phyloP scores from a whole-genome alignment of 2,888 invertebrate genomes.

The Sarcophaga caerulescens region DNA sequence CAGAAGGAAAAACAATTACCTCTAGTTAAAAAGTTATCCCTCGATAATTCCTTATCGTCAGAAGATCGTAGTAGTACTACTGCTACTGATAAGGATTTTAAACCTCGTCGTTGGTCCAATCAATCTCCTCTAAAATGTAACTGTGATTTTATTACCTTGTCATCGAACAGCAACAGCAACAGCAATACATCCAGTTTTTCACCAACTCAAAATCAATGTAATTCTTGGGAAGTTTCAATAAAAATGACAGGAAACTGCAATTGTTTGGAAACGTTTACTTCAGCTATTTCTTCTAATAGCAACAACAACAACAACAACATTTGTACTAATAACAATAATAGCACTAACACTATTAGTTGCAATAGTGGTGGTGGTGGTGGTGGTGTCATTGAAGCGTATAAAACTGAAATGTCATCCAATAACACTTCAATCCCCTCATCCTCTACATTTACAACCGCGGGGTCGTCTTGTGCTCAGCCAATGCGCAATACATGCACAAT shows the following conservation, averaged over 20 bases:
- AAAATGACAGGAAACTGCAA: slow-evolving; percentile 51
- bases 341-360: slow-evolving; percentile 17
- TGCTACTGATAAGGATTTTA: slow-evolving; percentile 46
- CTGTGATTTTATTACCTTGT: slow-evolving; percentile 64
- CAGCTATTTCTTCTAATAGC: slow-evolving; percentile 10
- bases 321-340: slow-evolving; percentile 31
- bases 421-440: slow-evolving; percentile 36
- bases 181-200: slow-evolving; percentile 20
- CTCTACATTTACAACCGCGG: slow-evolving; percentile 24
- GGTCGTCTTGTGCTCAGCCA: slow-evolving; percentile 21
- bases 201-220: slow-evolving; percentile 31
- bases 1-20: slow-evolving; percentile 64
- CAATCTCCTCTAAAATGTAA: slow-evolving; percentile 75
- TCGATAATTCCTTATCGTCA: slow-evolving; percentile 72
- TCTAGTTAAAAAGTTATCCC: slow-evolving; percentile 76
- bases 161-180: slow-evolving; percentile 20
- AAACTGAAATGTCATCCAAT: slow-evolving; percentile 40
- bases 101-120: slow-evolving; percentile 76
- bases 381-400: slow-evolving; percentile 52
- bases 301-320: slow-evolving; percentile 6
- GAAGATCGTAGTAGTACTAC: slow-evolving; percentile 30
- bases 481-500: slow-evolving; percentile 60
- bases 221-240: slow-evolving; percentile 43
- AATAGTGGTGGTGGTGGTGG: slow-evolving; percentile 23
- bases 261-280: slow-evolving; percentile 31